Evolutionary conservation across 2,888 invertebrate species (phyloP), one percentile per base, ranked within the genome.

Genomic region (Cotesia congregata): DNA sequence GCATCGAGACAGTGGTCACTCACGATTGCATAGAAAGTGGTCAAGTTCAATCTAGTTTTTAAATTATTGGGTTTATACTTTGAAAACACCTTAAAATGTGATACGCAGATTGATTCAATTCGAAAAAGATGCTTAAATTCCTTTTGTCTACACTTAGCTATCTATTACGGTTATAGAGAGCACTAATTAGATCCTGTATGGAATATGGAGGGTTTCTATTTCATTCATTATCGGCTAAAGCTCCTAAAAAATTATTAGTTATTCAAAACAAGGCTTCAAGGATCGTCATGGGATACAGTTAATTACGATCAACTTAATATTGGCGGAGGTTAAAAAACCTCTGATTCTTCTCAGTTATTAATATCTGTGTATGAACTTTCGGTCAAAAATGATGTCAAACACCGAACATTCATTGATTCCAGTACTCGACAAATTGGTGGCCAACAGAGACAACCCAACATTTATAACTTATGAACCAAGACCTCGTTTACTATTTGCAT

Each of bases 41-140:
- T 70, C 9, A n/a, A 30, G 1, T 5, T 6, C 7, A 67, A 30
- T n/a, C 3, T 7, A 17, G 59, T 64, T 17, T 61, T 72, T 4
- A 79, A 69, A 74, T 77, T 79, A 40, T 60, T 79, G 1, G 76
- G 79, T 0, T 5, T 79, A 5, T 73, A 59, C 7, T 38, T 76
- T 0, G 77, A 79, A 20, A 67, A 38, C 1, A 50, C 40, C 0
- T 38, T 75, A 1, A 41, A 12, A 0, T 77, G 79, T 71, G 68
- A 67, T 5, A 12, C 68, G 0, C 75, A 78, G 7, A 12, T 80
- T 1, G 20, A 59, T 3, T 1, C 50, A 9, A 38, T 79, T 1
- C 41, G 73, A 2, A n/a, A 59, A 1, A 79, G 67, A 77, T 79
- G 76, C 30, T 71, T 65, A 20, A 74, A 76, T 5, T 61, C 72